These are phyloP conservation scores for Heliopora coerulea DNA, from an alignment of 92 coral and sea anemone species.

Conservation along the genomic window DNA sequence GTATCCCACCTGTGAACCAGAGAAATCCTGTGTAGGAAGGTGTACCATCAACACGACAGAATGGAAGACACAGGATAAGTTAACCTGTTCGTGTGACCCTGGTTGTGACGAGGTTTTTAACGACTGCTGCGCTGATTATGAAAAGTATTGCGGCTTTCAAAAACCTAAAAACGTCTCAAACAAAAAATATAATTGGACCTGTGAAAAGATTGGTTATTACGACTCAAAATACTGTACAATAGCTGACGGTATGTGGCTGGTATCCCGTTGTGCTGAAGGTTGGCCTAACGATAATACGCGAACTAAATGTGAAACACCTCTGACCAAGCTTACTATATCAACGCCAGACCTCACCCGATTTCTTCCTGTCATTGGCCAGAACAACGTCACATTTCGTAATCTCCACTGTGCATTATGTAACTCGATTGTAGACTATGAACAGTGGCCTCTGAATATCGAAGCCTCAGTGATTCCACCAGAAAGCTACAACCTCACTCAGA, in stretches of 20 bases:
- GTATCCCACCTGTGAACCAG: not conserved
- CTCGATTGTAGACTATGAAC: not conserved
- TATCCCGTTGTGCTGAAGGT: constrained; percentile 37
- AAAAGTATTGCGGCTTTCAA: constrained; percentile 28
- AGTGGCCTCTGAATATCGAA: constrained; percentile 21
- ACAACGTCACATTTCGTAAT: constrained; percentile 38
- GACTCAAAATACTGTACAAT: not conserved
- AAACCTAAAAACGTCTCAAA: constrained; percentile 1
- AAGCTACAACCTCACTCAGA: constrained; percentile 23
- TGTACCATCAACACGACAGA: not conserved
- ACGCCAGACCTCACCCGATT: constrained; percentile 1
- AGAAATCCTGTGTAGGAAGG: constrained; percentile 2
- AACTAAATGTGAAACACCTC: constrained; percentile 39
- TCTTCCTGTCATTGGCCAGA: constrained; percentile 26
- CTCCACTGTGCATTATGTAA: constrained; percentile 47
- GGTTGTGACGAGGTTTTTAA: constrained; percentile 36
- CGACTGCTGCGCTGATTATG: constrained; percentile 52
- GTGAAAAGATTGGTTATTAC: constrained; percentile 11
- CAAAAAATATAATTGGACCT: constrained; percentile 23
- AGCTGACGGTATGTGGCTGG: constrained; percentile 42
- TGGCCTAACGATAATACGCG: constrained; percentile 39
- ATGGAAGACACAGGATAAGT: constrained; percentile 1
- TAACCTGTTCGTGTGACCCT: constrained; percentile 37
- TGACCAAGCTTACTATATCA: not conserved
- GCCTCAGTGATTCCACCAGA: constrained; percentile 21